Conservation (phyloP, 2,888 invertebrate genomes). For the Pegoplata infirma region DNA sequence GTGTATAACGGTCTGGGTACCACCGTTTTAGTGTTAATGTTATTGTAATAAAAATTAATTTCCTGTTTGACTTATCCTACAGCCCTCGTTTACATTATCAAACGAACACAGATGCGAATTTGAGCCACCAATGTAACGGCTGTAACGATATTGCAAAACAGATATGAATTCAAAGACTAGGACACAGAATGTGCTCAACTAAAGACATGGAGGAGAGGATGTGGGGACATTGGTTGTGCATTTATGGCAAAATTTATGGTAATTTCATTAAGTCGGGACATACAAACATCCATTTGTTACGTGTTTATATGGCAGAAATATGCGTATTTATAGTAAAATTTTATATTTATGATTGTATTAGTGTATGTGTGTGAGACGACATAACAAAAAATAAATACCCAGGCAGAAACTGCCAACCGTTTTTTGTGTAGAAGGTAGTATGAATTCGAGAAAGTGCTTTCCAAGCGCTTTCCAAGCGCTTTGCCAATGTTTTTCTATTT, state of each 20-base stretch:
- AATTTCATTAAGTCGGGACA: constrained; percentile 63
- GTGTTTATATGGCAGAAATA: not conserved
- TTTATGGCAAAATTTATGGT: constrained; percentile 63
- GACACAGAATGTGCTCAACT: no score
- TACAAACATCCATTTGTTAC: constrained; percentile 4
- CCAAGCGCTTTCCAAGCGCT: no score
- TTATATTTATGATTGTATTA: not conserved
- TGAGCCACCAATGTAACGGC: constrained; percentile 44
- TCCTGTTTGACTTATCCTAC: no score
- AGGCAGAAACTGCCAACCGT: not conserved
- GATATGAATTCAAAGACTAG: constrained; percentile 31
- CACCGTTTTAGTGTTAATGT: no score
- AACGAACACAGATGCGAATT: constrained; percentile 32
- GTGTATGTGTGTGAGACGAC: not conserved
- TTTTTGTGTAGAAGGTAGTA: no score
- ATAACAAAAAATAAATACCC: not conserved
- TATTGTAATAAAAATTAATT: no score
- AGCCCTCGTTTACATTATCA: no score
- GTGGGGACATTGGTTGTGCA: constrained; percentile 36
- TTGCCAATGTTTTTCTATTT: no score
- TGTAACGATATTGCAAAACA: constrained; percentile 20
- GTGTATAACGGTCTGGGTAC: no score
- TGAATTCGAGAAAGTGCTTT: no score
- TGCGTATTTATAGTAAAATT: constrained; percentile 8
- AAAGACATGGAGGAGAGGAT: not conserved